phyloP scores from a whole-genome alignment of 1,140 invertebrate genomes.

The Samia ricini region DNA sequence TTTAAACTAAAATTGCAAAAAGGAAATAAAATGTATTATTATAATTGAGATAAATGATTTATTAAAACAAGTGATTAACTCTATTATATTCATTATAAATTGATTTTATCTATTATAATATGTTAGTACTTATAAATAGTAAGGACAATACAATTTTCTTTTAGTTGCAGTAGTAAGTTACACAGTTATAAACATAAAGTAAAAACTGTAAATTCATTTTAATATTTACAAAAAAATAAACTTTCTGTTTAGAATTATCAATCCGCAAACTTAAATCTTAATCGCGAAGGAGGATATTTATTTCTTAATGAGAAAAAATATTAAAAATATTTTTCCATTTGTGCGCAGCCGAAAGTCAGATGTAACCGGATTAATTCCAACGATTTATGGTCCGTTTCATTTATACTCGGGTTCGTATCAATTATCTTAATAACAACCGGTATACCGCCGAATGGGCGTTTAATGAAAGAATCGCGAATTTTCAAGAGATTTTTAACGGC shows the following conservation, averaged over 20 bases:
- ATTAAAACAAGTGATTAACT: too few relatives aligned
- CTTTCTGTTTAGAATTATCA: background rate
- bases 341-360: background rate
- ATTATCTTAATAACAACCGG: conserved; percentile 21
- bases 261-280: background rate
- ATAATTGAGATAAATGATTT: too few relatives aligned
- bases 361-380: conserved; percentile 10
- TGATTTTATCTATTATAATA: too few relatives aligned
- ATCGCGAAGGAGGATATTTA: background rate
- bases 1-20: too few relatives aligned
- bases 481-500: conserved; percentile 7
- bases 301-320: conserved; percentile 2
- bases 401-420: conserved; percentile 11
- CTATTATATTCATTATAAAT: too few relatives aligned
- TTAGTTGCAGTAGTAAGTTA: too few relatives aligned
- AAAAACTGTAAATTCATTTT: background rate
- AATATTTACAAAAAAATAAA: too few relatives aligned
- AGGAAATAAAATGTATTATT: too few relatives aligned
- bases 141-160: too few relatives aligned
- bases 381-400: conserved; percentile 9
- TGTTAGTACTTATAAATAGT: too few relatives aligned
- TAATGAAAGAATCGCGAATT: conserved; percentile 20
- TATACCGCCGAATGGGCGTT: conserved; percentile 8
- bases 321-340: background rate
- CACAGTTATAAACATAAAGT: background rate